phyloP scores from a whole-genome alignment of 2,797 vertebrate species.

The Cheracebus regulus region DNA sequence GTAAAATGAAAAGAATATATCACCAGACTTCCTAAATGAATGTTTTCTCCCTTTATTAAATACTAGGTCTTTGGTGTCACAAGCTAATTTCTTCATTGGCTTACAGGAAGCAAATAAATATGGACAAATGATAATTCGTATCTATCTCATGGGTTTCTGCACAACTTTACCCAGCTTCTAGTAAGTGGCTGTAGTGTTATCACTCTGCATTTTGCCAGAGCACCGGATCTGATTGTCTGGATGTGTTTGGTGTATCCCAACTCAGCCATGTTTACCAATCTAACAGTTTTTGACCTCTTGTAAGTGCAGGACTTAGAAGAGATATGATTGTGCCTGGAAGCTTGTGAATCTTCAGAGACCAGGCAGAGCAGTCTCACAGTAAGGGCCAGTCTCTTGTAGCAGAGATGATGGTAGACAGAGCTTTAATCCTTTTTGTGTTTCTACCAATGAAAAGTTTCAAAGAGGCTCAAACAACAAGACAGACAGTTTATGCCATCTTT shows the following conservation, averaged over 20 bases:
- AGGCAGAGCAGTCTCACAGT: not conserved
- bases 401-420: not conserved
- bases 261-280: not conserved
- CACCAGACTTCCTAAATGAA: not conserved
- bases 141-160: not conserved
- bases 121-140: not conserved
- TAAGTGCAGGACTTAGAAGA: not conserved
- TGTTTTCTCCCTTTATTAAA: not conserved
- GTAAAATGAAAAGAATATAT: not conserved
- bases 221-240: not conserved
- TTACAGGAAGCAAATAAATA: not conserved
- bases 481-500: not conserved
- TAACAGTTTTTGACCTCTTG: not conserved
- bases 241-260: not conserved
- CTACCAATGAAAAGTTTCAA: not conserved
- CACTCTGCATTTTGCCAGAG: not conserved
- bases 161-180: not conserved
- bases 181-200: not conserved
- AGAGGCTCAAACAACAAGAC: not conserved
- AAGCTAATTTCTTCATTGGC: not conserved
- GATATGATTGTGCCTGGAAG: not conserved
- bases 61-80: not conserved
- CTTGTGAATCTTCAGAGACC: not conserved
- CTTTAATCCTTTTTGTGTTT: not conserved
- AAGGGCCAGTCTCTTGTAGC: not conserved